Conservation (phyloP, 2,113 vertebrate species). For the Origma solitaria region DNA sequence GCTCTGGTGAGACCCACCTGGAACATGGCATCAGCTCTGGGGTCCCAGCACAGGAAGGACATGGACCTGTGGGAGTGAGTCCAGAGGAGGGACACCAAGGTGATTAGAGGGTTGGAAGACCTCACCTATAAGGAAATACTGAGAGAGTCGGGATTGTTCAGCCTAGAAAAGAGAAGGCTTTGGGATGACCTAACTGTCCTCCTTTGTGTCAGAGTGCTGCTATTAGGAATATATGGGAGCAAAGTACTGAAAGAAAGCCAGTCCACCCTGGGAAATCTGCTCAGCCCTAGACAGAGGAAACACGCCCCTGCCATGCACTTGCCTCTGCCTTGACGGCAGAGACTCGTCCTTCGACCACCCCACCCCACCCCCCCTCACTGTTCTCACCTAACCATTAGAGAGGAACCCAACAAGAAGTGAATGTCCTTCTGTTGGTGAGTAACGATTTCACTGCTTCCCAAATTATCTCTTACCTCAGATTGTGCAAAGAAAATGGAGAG, state of each 20-base stretch:
- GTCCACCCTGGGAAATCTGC: fast-evolving
- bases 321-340: not conserved
- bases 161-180: not conserved
- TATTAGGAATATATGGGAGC: not conserved
- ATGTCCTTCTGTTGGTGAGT: not conserved
- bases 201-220: not conserved
- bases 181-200: not conserved
- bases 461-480: not conserved
- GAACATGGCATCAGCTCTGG: not conserved
- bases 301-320: not conserved
- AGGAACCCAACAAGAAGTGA: fast-evolving
- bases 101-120: not conserved
- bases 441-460: not conserved
- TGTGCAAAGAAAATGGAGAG: not conserved
- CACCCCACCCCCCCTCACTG: not conserved
- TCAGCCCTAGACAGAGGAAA: not conserved
- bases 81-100: not conserved
- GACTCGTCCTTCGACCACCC: fast-evolving
- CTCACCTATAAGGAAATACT: not conserved
- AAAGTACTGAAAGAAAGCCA: not conserved
- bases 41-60: not conserved
- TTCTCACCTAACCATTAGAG: not conserved
- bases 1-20: not conserved
- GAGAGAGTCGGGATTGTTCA: not conserved
- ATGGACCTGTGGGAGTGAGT: fast-evolving